Conservation (phyloP, 2,113 vertebrate genomes). For the Rana temporaria region DNA sequence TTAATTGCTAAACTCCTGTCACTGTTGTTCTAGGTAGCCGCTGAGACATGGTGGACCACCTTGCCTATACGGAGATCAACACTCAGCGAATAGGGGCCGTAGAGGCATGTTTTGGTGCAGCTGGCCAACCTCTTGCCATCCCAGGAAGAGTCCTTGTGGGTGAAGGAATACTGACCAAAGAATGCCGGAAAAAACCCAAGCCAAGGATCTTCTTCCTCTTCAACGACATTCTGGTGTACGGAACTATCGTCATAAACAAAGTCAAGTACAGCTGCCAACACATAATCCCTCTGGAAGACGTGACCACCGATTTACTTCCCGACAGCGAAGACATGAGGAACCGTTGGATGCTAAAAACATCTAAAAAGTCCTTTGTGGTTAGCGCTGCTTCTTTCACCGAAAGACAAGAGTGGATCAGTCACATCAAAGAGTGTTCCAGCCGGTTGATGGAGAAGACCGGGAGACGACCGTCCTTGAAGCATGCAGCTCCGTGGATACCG, state of each 20-base stretch:
- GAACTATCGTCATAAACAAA: slow-evolving; percentile 80
- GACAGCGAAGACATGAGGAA: slow-evolving; percentile 81
- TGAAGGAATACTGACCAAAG: slow-evolving; percentile 87
- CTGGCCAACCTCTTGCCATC: slow-evolving; percentile 71
- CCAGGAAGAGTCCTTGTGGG: slow-evolving; percentile 85
- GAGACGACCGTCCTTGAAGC: slow-evolving; percentile 61
- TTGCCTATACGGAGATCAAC: slow-evolving; percentile 76
- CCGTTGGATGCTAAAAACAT: slow-evolving; percentile 90
- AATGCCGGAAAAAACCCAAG: slow-evolving; percentile 83
- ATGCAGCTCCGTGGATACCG: slow-evolving; percentile 84
- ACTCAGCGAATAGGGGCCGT: slow-evolving; percentile 80
- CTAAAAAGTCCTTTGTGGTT: slow-evolving; percentile 90
- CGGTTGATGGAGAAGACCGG: slow-evolving; percentile 67
- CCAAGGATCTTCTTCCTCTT: slow-evolving; percentile 90
- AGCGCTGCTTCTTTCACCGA: slow-evolving; percentile 79
- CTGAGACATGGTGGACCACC: slow-evolving; percentile 73
- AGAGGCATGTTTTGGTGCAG: slow-evolving; percentile 80
- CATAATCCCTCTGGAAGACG: slow-evolving; percentile 86
- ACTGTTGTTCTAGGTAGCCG: slow-evolving; percentile 13
- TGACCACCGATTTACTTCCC: slow-evolving; percentile 80
- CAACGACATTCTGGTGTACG: slow-evolving; percentile 89
- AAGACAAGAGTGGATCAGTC: slow-evolving; percentile 87
- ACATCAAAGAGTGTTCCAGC: slow-evolving; percentile 80
- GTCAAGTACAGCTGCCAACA: slow-evolving; percentile 82
- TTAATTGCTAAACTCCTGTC: neutral